A percentile compares a stretch with the other conserved stretches of the same genome.
Conservation (phyloP, 2,888 invertebrate species). For the Eretmocerus hayati region DNA sequence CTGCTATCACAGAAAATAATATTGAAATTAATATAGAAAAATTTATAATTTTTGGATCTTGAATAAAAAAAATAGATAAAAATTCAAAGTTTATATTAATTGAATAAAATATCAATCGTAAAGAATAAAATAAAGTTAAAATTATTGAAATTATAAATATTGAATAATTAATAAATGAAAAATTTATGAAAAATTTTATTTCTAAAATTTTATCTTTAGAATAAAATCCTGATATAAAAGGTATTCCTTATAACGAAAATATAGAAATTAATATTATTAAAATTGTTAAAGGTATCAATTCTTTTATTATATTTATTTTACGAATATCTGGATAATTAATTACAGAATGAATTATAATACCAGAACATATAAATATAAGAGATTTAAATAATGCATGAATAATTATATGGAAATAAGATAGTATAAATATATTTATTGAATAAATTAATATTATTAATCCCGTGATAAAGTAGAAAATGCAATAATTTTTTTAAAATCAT, state of each 20-base stretch:
- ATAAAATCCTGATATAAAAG: slow-evolving; percentile 60
- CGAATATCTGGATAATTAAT: slow-evolving; percentile 64
- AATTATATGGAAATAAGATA: slow-evolving; percentile 67
- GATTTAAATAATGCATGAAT: slow-evolving; percentile 72
- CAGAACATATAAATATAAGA: slow-evolving; percentile 66
- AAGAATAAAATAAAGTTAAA: slow-evolving; percentile 29
- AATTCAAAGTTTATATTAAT: too few relatives aligned
- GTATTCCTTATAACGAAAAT: slow-evolving; percentile 59
- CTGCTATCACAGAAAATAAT: too few relatives aligned
- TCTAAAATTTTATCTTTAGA: slow-evolving; percentile 46
- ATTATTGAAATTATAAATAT: slow-evolving; percentile 20
- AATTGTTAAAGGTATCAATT: slow-evolving; percentile 51
- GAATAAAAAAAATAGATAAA: too few relatives aligned
- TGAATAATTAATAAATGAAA: slow-evolving; percentile 27
- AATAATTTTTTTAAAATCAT: slow-evolving; percentile 72
- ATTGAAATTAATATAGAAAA: too few relatives aligned
- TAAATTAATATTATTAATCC: slow-evolving; percentile 64
- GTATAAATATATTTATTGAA: slow-evolving; percentile 47
- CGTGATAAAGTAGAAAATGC: slow-evolving; percentile 68
- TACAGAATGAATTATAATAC: slow-evolving; percentile 61
- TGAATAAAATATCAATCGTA: slow-evolving; percentile 31
- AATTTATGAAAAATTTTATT: slow-evolving; percentile 34
- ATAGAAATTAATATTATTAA: slow-evolving; percentile 54
- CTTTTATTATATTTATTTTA: slow-evolving; percentile 50
- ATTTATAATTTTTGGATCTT: too few relatives aligned